Conservation (phyloP, 1,140 invertebrate genomes). For the Dreissena rostriformis region DNA sequence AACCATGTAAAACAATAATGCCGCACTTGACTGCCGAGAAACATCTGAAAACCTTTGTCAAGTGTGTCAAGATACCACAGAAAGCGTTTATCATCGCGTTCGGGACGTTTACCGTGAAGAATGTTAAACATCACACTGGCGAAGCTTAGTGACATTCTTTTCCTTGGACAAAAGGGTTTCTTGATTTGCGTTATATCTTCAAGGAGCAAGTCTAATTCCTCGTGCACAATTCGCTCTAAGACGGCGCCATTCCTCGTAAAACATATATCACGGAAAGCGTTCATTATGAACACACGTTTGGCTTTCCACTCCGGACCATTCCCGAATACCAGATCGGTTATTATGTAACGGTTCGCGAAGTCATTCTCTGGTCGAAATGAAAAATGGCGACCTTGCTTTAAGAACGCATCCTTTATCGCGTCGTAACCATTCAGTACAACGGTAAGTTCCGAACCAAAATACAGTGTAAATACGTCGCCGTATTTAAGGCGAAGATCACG, state of each 20-base stretch:
- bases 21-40: not conserved
- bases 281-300: not conserved
- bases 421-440: constrained; percentile 60
- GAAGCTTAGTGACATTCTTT: constrained; percentile 38
- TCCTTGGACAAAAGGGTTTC: constrained; percentile 40
- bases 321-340: not conserved
- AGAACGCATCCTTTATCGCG: constrained; percentile 54
- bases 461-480: constrained; percentile 60
- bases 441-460: constrained; percentile 46
- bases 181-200: constrained; percentile 12
- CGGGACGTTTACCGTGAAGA: constrained; percentile 88
- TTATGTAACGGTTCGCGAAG: not conserved
- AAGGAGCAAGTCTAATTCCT: constrained; percentile 7
- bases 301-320: not conserved
- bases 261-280: not conserved
- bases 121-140: constrained; percentile 94
- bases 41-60: not conserved
- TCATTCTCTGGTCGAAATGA: constrained; percentile 18
- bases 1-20: constrained; percentile 32
- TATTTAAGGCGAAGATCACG: constrained; percentile 20
- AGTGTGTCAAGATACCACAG: constrained; percentile 21
- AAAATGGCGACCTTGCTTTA: constrained; percentile 53
- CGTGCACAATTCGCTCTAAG: not conserved
- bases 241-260: not conserved
- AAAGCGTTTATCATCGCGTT: constrained; percentile 78